Conservation (phyloP, 1,140 invertebrate species). For the Andricus grossulariae region DNA sequence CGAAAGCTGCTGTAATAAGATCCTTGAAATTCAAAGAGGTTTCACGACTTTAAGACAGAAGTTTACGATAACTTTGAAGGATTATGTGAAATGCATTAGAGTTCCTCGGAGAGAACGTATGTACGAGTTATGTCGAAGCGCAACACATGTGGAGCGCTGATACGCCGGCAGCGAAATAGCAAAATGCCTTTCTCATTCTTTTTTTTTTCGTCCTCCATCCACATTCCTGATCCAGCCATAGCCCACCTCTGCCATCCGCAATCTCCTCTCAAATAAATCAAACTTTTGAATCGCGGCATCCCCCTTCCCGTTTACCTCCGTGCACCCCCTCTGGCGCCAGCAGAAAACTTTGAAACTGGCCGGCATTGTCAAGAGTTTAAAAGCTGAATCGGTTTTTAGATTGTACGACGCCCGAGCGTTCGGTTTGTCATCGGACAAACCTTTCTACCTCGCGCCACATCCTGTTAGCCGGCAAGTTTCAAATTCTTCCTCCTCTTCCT, state of each 20-base stretch:
- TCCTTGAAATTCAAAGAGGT: conserved; percentile 7
- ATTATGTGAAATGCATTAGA: conserved; percentile 29
- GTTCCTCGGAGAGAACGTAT: conserved; percentile 9
- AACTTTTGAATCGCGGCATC: conserved; percentile 71
- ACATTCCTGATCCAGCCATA: conserved; percentile 46
- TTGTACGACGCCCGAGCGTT: conserved; percentile 65
- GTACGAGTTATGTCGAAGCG: conserved; percentile 27
- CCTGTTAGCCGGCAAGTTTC: conserved; percentile 52
- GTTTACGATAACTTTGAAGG: conserved; percentile 15
- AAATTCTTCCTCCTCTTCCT: conserved; percentile 58
- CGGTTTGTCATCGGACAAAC: conserved; percentile 67
- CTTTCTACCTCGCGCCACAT: conserved; percentile 29
- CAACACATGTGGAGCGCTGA: not conserved
- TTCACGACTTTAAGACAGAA: conserved; percentile 9
- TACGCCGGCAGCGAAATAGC: conserved; percentile 27
- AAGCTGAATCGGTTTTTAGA: conserved; percentile 75
- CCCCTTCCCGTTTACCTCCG: conserved; percentile 37
- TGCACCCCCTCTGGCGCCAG: conserved; percentile 45
- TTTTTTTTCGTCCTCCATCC: conserved; percentile 38
- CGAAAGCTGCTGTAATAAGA: conserved; percentile 8
- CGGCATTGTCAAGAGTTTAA: conserved; percentile 74
- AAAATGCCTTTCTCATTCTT: conserved; percentile 49
- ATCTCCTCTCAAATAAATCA: conserved; percentile 76
- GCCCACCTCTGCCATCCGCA: conserved; percentile 62
- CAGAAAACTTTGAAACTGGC: conserved; percentile 69